Evolutionary conservation across 2,113 vertebrate genomes (phyloP), one percentile per base, ranked within the genome.

Genomic region (Dicentrarchus labrax): DNA sequence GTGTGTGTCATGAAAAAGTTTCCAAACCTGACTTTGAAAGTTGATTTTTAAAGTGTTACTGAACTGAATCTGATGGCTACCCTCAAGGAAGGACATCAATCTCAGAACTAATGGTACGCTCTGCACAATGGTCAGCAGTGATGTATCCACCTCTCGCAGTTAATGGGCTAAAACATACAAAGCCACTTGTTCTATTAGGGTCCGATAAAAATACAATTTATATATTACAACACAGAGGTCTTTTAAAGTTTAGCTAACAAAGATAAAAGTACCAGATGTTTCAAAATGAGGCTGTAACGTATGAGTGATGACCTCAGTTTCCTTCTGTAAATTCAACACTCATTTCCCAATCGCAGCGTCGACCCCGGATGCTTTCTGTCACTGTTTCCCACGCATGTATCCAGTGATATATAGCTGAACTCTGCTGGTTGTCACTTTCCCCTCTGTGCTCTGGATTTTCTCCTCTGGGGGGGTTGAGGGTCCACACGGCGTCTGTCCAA

Each of bases 151-250:
- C 62, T 4, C 36, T 54, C 76, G 11, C 9, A 68, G 30, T 50
- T 82, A 75, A 88, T 60, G 78, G 65, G n/a, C 70, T 82, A 47
- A 66, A 79, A 82, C 78, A 19, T 47, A n/a, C 43, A 50, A 54
- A 68, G 66, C 15, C 8, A 21, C 38, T 6, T 15, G 21, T 54
- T 72, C 21, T 2, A 16, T 67, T 8, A n/a, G 39, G 48, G 15
- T 48, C 53, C 43, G 54, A 74, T 39, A 36, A 6, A 21, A 53
- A 47, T 7, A 17, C 12, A 38, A 12, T 45, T 45, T 45, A 0
- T 0, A n/a, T 3, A 17, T 12, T 5, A 54, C 43, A 45, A 21
- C 10, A 7, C 60, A 0, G 0, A 56, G 50, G 81, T 6, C 4
- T 24, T 61, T 36, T 39, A 15, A 38, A 6, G 24, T 19, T 41